Evolutionary conservation across 2,797 vertebrate genomes (phyloP), one percentile per base, ranked within the genome.

Genomic region (Sebastiscus tertius): DNA sequence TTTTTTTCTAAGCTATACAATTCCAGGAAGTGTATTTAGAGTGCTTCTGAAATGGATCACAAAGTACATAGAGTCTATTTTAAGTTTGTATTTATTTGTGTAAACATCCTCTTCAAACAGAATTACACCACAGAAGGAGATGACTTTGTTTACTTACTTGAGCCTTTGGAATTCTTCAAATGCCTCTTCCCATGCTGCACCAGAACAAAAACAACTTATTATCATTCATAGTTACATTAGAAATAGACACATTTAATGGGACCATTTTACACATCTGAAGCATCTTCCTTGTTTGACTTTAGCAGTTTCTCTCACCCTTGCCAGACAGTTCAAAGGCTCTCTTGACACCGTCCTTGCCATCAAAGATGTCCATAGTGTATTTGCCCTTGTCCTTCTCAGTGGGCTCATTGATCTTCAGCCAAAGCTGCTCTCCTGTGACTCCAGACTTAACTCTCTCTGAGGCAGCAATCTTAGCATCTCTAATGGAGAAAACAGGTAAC

Each of bases 381-480:
- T 97, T 99, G 80, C 99, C 98, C 90, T 98, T 98, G 94, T 99
- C 98, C 64, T 97, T 99, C n/a, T 98, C 97, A n/a, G 98, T 98
- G 6, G 99, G 98, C 77, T 99, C 99, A 39, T 97, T 98, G 93
- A 99, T 98, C 92, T 99, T 97, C 55, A 99, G 92, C 98, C 98
- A 99, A 79, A 99, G 96, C 95, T 99, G 97, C 85, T 99, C 97
- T 72, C 96, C 98, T 0, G 97, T 98, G 88, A 98, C 96, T 39
- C 98, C 98, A 29, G 93, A 95, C 93, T 97, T 97, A 68, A 99
- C 96, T 90, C 97, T 96, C 77, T 99, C 98, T 34, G 98, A 97
- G 77, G 96, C 96, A 22, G 96, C 96, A 56, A 99, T 96, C 93
- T 97, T 97, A 18, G 93, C 74, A 5, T 97, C 97, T 62, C 98